Evolutionary conservation across 2,888 invertebrate species (phyloP).

Genomic region (Machimus atricapillus): DNA sequence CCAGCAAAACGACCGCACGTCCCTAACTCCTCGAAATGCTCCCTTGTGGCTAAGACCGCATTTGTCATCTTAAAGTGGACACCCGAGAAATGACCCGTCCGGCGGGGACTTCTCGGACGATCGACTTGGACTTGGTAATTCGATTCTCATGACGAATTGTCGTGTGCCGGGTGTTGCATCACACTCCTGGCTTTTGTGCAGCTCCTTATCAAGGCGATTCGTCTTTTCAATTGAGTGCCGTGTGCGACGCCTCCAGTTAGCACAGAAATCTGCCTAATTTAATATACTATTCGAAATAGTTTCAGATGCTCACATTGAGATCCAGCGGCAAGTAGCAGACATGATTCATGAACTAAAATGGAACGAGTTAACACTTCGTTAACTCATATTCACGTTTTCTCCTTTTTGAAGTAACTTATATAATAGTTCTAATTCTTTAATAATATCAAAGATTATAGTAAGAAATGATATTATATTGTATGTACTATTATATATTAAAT

Average conservation of each 20-base stretch:
- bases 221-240: neutral
- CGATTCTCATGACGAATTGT: slow-evolving; percentile 30
- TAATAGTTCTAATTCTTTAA: too few relatives aligned
- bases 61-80: slow-evolving; percentile 36
- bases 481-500: too few relatives aligned
- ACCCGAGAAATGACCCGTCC: neutral
- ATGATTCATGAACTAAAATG: neutral
- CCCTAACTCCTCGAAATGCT: neutral
- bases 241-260: neutral
- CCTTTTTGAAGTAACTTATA: too few relatives aligned
- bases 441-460: too few relatives aligned
- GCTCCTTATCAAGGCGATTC: neutral
- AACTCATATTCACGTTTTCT: too few relatives aligned
- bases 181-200: neutral
- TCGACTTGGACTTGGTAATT: neutral
- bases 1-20: neutral
- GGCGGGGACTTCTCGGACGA: neutral
- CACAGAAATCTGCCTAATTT: neutral
- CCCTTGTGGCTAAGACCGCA: slow-evolving; percentile 9
- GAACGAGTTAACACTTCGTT: neutral
- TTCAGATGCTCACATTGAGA: neutral
- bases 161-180: slow-evolving; percentile 22
- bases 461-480: too few relatives aligned
- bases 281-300: neutral
- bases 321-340: neutral